Evolutionary conservation across 2,113 vertebrate genomes (phyloP).

Genomic region (Uria aalge): DNA sequence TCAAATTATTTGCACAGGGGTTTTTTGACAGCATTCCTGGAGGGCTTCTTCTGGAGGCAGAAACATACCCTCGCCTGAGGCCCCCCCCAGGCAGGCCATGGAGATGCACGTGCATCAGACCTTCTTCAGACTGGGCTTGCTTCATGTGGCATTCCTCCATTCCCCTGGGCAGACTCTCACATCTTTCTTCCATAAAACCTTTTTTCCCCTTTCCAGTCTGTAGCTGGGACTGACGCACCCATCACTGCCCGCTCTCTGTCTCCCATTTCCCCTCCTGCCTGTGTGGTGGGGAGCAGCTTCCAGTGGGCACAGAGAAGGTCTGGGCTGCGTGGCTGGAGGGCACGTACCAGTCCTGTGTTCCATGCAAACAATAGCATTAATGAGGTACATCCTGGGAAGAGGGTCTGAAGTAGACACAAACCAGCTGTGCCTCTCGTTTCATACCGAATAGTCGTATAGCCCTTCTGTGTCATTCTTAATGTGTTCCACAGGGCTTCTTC

Average conservation of each 20-base stretch:
- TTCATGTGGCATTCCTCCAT: neutral
- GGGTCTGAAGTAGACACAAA: neutral
- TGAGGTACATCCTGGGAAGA: neutral
- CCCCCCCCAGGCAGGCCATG: too few species aligned
- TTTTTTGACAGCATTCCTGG: neutral
- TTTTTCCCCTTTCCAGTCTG: neutral
- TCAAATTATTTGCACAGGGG: neutral
- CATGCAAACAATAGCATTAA: neutral
- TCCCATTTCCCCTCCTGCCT: neutral
- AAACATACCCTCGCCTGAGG: fast-evolving
- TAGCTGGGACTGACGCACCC: neutral
- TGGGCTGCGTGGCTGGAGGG: neutral
- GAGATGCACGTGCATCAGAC: fast-evolving
- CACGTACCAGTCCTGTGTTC: neutral
- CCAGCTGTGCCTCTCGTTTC: neutral
- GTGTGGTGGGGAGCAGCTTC: neutral
- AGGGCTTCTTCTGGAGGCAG: neutral
- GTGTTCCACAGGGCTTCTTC: neutral
- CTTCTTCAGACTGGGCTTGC: neutral
- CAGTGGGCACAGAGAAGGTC: neutral
- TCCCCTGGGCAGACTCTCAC: neutral
- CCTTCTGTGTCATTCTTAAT: neutral
- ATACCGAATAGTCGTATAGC: neutral
- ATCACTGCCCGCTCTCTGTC: neutral
- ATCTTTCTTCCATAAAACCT: neutral